These are phyloP conservation scores for Drosophila ananassae DNA, from an alignment of 1,140 invertebrate genomes.

Conservation along the genomic window DNA sequence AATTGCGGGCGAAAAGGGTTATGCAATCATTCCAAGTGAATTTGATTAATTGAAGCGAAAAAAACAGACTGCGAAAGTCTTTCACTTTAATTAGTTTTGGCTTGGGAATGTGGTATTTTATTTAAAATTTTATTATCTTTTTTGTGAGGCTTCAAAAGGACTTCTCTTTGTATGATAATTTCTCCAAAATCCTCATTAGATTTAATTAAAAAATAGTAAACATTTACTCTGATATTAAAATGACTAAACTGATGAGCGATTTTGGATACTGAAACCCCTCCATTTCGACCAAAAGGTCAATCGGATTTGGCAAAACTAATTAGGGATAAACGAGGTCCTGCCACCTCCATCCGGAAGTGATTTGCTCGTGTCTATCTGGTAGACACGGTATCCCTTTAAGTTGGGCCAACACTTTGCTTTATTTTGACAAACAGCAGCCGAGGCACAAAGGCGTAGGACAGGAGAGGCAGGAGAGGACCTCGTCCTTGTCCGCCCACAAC, in stretches of 20 bases:
- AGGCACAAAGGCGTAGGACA: slow-evolving; percentile 24
- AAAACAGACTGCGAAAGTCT: not conserved
- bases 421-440: slow-evolving; percentile 33
- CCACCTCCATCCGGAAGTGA: slow-evolving; percentile 40
- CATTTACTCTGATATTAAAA: not conserved
- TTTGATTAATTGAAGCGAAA: slow-evolving; percentile 23
- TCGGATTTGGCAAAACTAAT: slow-evolving; percentile 53
- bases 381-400: slow-evolving; percentile 25
- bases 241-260: not conserved
- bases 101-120: not conserved
- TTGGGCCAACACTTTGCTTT: slow-evolving; percentile 30
- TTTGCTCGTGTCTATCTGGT: slow-evolving; percentile 34
- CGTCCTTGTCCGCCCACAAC: not conserved
- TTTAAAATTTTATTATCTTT: not conserved
- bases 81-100: slow-evolving; percentile 15
- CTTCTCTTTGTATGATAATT: not conserved
- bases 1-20: slow-evolving; percentile 5
- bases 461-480: no score
- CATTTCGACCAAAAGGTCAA: slow-evolving; percentile 21
- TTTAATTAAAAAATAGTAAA: not conserved
- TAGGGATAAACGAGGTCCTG: slow-evolving; percentile 62
- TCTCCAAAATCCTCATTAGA: not conserved
- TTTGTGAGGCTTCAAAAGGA: not conserved
- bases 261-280: not conserved
- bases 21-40: not conserved